Base-by-base conservation (phyloP, 2,888 invertebrate genomes). In the Mactromeris polynyma region DNA sequence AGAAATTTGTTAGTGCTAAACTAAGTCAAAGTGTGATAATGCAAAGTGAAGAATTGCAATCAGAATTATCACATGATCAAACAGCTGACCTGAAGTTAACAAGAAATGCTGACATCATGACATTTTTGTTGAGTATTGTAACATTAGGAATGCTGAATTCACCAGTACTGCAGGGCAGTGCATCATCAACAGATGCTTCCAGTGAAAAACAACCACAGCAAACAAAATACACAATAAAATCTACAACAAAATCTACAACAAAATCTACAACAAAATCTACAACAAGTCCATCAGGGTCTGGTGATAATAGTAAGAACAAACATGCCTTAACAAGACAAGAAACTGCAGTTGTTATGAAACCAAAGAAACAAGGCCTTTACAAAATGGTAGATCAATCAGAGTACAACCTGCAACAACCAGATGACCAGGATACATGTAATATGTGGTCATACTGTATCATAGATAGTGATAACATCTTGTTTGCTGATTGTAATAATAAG, bases 401-500 rank as follows among this genome's bases (percentile, higher is more conserved):
- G 42, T 42, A 42, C 42, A 4, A 4, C 42, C 4, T 42, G 11
- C 42, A 42, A 7, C 42, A 42, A 42, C 42, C 42, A 42, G 42
- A 42, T 42, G 42, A 42, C 42, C 3, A 26, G 11, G n/a, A 80
- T 7, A n/a, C 36, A 17, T 80, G 80, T 46, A n/a, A 80, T 46
- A 46, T 80, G 4, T 42, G 42, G 80, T 80, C 80, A 26, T 42
- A n/a, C 17, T 80, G 80, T 46, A 46, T 46, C 17, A 26, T 80
- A 42, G 80, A 80, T 46, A 26, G 21, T n/a, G 80, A 31, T 19
- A 38, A 46, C 21, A 80, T 80, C 4, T 46, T 80, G 4, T 42
- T 80, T 40, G 46, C 46, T 38, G 80, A 80, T 38, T 46, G 9
- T 31, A 9, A 4, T 6, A 80, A 80, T 46, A 80, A 46, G 2